These are phyloP conservation scores for Meriones psammophilus DNA, from an alignment of 2,797 vertebrate species.

Conservation along the genomic window DNA sequence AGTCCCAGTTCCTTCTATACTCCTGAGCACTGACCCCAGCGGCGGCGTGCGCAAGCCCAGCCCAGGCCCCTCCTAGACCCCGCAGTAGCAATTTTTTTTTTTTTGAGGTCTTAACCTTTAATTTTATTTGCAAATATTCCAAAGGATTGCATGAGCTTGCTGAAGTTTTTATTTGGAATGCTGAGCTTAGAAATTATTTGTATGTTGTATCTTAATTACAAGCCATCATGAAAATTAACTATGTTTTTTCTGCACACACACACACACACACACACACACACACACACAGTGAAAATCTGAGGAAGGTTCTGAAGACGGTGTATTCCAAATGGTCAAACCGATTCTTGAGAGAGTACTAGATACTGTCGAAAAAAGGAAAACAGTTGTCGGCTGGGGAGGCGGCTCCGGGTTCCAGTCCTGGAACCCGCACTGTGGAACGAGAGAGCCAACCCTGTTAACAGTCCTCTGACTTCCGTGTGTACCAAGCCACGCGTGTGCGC, in stretches of 20 bases:
- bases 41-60: not conserved
- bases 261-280: not conserved
- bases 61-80: not conserved
- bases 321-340: not conserved
- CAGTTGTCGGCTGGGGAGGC: not conserved
- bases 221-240: not conserved
- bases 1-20: not conserved
- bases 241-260: not conserved
- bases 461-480: not conserved
- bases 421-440: not conserved
- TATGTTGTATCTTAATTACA: not conserved
- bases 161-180: not conserved
- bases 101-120: not conserved
- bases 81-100: not conserved
- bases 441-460: not conserved
- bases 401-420: not conserved
- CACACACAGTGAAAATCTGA: not conserved
- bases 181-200: not conserved
- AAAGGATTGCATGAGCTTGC: not conserved
- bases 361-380: not conserved
- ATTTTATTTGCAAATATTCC: constrained; percentile 5
- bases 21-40: not conserved
- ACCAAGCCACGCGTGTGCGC: not conserved
- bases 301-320: not conserved
- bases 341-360: not conserved